Base-by-base conservation (phyloP, 2,113 vertebrate species). In the Sapayoa aenigma region DNA sequence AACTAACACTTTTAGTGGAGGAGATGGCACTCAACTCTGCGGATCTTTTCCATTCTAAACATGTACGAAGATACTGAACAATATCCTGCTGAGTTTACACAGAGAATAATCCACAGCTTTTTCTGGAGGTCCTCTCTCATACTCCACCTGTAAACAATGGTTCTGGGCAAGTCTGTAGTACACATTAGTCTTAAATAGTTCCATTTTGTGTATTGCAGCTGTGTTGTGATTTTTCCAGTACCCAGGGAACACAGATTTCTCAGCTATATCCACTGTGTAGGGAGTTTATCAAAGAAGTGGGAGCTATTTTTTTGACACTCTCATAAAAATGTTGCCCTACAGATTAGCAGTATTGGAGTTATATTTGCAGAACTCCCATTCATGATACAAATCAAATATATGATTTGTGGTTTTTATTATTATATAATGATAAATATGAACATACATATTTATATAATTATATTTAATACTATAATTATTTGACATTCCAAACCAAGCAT, bases 1-100 rank as follows among this genome's bases (percentile, higher is more conserved):
- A 39, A 66, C n/a, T 55, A 37, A 44, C 7, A 52, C 18, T 60
- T 52, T 35, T 59, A 63, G 46, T 60, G 22, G 33, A 50, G 30
- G 16, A 3, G 2, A 66, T 2, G 0, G 24, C 30, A 27, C 41
- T 49, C 60, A 87, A 52, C 12, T 59, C 33, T 66, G 31, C 5
- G 2, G 12, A 31, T 10, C 37, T 44, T 91, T 71, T 59, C 42
- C 9, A 35, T 31, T 58, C n/a, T 37, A n/a, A 89, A 62, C 6
- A 46, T 2, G 2, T 6, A 46, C 0, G 0, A 79, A 53, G 6
- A 18, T 46, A 17, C 8, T 20, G 14, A 81, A 66, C 46, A 65
- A 27, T 14, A 52, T 23, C 42, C 21, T 58, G 24, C 5, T 10
- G 17, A 79, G 12, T 76, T 50, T 82, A 73, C 33, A 79, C 52